Evolutionary conservation across 2,888 invertebrate genomes (phyloP), one percentile per base, ranked within the genome.

Genomic region (Silvanus unidentatus): DNA sequence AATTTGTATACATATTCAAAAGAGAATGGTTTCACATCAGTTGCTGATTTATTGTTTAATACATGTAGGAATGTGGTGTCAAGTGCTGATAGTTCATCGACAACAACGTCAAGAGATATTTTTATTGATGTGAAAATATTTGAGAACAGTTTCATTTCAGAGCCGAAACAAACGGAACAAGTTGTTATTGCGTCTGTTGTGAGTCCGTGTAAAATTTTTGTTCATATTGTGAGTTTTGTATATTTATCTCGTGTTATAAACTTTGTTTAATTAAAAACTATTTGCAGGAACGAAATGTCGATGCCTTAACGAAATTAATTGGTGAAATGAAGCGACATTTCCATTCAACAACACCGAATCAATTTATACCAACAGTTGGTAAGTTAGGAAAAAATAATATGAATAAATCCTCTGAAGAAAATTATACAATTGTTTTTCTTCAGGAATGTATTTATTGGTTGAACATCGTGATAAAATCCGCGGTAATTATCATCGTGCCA

Each of bases 201-300:
- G 15, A 79, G 78, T 62, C 87, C 86, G 0, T 74, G 78, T 55
- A 73, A 77, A 47, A 82, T 90, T 63, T 87, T 75, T 63, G 77
- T 85, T 0, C 77, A 82, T 62, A 71, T 58, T 74, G 81, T 81
- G 68, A 68, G 70, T 55, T 36, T 11, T 39, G 8, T 12, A 39
- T 42, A 8, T 5, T 22, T 5, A 22, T 22, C 22, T 22, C 22
- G 22, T 22, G 3, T 22, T 22, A n/a, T n/a, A n/a, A n/a, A n/a
- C n/a, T n/a, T n/a, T n/a, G n/a, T n/a, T n/a, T n/a, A n/a, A n/a
- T 8, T 22, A 22, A 22, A 5, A 22, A 22, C 8, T 22, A 22
- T 22, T 22, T 52, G 35, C 38, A 65, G 64, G 59, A 48, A 3
- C 42, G 50, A 22, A 49, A 60, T 50, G 22, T 48, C 4, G 56